Evolutionary conservation across 2,113 vertebrate species (phyloP), one percentile per base, ranked within the genome.

Genomic region (Rhombomys opimus): DNA sequence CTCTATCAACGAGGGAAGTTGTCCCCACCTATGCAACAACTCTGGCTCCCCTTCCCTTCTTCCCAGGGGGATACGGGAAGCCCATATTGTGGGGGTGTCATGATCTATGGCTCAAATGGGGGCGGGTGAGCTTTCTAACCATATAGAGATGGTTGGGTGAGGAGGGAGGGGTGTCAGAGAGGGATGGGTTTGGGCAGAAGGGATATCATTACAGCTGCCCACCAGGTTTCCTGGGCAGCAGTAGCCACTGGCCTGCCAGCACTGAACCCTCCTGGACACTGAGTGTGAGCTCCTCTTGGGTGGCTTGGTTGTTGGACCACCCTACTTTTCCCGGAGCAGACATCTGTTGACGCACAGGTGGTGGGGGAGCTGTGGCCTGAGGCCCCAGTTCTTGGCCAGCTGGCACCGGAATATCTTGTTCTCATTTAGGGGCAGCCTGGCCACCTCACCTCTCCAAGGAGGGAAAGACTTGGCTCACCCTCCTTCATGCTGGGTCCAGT

Each of bases 11-110:
- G 41, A 9, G 13, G 23, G 94, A 23, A 2, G 1, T 89, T 90
- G 93, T 86, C 63, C 92, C 84, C 67, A 97, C 94, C 97, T 97
- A 97, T 97, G 96, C 97, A 98, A 95, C 95, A 94, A 94, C 85
- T 90, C 82, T 87, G 95, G 78, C 72, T 87, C 85, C 77, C 59
- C 13, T 65, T 23, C 22, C 85, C 91, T 68, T 52, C 67, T 73
- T 25, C 67, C 50, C 18, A 0, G 35, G 80, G 63, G 85, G 35
- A 57, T 22, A 23, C 7, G 38, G 88, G 92, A 76, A 72, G 73
- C 61, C 87, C 78, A 85, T 65, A 82, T 59, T 70, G 50, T 87
- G 82, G 91, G 91, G 70, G 87, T 72, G 35, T 68, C 22, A 2
- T 0, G 6, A 57, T 57, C 20, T 12, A 3, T 35, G 18, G 65